phyloP scores from a whole-genome alignment of 2,113 vertebrate genomes.

The Notarius quadriscutis region DNA sequence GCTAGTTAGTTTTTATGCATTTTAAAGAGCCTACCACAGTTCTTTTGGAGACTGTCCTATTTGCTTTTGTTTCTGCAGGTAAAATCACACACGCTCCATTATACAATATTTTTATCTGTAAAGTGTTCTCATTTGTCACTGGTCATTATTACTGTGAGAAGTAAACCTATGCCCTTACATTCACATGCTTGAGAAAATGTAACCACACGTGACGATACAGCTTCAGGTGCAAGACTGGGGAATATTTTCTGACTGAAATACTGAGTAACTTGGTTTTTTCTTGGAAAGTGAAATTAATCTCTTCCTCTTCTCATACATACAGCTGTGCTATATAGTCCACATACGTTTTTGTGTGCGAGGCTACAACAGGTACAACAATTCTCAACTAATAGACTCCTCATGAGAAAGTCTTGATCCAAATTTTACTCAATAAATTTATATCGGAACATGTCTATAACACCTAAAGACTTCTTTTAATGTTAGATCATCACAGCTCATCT shows the following conservation, averaged over 20 bases:
- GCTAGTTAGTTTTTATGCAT: not conserved
- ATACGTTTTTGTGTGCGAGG: not conserved
- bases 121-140: not conserved
- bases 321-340: not conserved
- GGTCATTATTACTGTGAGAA: not conserved
- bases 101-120: not conserved
- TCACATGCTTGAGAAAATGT: not conserved
- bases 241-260: constrained; percentile 21
- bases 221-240: constrained; percentile 31
- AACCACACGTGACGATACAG: not conserved
- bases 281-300: constrained; percentile 36
- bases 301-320: constrained; percentile 35
- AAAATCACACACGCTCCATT: not conserved
- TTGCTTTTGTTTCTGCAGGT: not conserved
- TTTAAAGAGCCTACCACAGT: not conserved
- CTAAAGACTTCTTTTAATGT: not conserved
- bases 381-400: not conserved
- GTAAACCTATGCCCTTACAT: not conserved
- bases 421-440: not conserved
- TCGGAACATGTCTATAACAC: not conserved
- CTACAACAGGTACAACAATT: not conserved
- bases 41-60: not conserved
- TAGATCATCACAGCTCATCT: not conserved
- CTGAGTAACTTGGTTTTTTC: not conserved
- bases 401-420: not conserved